Evolutionary conservation across 2,113 vertebrate species (phyloP), one percentile per base, ranked within the genome.

Genomic region (Gulo gulo): DNA sequence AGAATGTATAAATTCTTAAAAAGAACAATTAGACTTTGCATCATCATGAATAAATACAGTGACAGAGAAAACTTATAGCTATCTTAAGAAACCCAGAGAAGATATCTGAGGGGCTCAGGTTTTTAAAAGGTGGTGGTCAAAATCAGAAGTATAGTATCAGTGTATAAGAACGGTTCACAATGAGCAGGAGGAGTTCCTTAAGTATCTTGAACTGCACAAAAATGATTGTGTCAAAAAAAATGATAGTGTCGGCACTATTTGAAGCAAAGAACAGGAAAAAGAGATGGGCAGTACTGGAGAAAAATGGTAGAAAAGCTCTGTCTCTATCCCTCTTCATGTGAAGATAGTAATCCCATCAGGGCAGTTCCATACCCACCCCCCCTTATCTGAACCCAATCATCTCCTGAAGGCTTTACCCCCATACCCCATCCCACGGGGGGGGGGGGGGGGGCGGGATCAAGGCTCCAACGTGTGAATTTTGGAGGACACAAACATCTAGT

Each of bases 331-430:
- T 31, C 14, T 31, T 69, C 18, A 45, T 47, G 26, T 10, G 45
- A 78, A 47, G 26, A 78, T 42, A 78, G 74, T 31, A 78, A 31
- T 31, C 74, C 42, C 74, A 76, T 45, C 13, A 78, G 26, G 3
- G 1, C 0, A 8, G 42, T 31, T 26, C 4, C 14, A 18, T 15
- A 47, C 4, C 39, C n/a, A n/a, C n/a, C 42, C 42, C 7, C 26
- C 74, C 42, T 78, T 45, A 45, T 29, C 73, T 7, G 13, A 76
- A 45, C 14, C 39, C 6, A 2, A 10, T 47, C 74, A 31, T 31
- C 14, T 47, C 26, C 74, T 78, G 74, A 47, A 16, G 74, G 14
- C 74, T 15, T 78, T 14, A 18, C 42, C 26, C 23, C 39, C 39
- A 76, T 24, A 45, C 24, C 0, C 73, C 39, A 76, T 42, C 39